Evolutionary conservation across 2,797 vertebrate genomes (phyloP), one percentile per base, ranked within the genome.

Genomic region (Okamejei kenojei): DNA sequence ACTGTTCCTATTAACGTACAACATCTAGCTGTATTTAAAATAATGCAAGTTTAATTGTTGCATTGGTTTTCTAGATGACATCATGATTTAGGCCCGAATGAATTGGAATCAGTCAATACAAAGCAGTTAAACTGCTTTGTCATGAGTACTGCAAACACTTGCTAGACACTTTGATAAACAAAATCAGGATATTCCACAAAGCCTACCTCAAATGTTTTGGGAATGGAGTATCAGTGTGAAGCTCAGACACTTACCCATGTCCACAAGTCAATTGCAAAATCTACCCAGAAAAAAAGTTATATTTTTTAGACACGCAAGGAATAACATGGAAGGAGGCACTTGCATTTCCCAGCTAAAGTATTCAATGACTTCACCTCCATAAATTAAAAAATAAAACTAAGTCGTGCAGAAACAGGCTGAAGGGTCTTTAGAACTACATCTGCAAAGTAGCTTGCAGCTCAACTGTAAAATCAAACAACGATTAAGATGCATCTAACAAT

Each of bases 301-400:
- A 6, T 29, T 17, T 65, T 65, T 65, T 1, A 17, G 8, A 10
- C 61, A 86, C 15, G 17, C 58, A 88, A 61, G 26, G 29, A 23
- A 86, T 32, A 88, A 86, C 6, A 10, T 63, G 61, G 81, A 54
- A 77, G 74, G 9, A 77, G 26, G 54, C 29, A n/a, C 15, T 17
- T 78, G 32, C 32, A 17, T 7, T 88, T 19, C 13, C 7, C 84
- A 88, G 32, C 15, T 88, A 32, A 65, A 86, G 58, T 82, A 54
- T 23, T 82, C 80, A 82, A 61, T 86, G 2, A 86, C 26, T 86
- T 58, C 82, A 86, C 82, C 26, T 86, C 82, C 11, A 86, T 58
- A 86, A 13, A 86, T 29, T 29, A 35, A 65, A 45, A 32, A 88
- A 29, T 88, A 10, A 7, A 65, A 7, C 61, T 65, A 29, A 88